Evolutionary conservation across 2,113 vertebrate species (phyloP).

Genomic region (Seriola aureovittata): DNA sequence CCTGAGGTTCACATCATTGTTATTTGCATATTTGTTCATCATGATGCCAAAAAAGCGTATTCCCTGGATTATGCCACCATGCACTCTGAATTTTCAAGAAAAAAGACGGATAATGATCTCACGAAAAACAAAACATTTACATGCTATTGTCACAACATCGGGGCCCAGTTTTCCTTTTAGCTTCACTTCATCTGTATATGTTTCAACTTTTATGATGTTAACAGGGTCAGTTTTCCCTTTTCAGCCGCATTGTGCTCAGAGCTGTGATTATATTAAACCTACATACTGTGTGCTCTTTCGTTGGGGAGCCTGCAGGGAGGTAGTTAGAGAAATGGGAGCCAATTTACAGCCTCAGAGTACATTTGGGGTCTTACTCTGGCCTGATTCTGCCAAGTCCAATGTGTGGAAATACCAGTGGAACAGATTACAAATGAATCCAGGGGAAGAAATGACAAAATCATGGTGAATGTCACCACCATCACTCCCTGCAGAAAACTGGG

Average conservation of each 20-base stretch:
- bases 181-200: background rate
- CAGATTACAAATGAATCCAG: conserved; percentile 62
- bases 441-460: conserved; percentile 62
- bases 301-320: conserved; percentile 47
- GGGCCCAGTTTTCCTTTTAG: conserved; percentile 4
- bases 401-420: conserved; percentile 58
- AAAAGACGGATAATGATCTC: conserved; percentile 6
- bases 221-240: conserved; percentile 14
- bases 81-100: conserved; percentile 8
- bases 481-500: conserved; percentile 25
- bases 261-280: conserved; percentile 42
- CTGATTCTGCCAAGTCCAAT: conserved; percentile 79
- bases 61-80: background rate
- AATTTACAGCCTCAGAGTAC: conserved; percentile 60
- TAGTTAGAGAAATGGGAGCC: conserved; percentile 60
- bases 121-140: conserved; percentile 4
- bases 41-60: conserved; percentile 3
- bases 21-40: conserved; percentile 39
- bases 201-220: background rate
- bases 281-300: conserved; percentile 43
- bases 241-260: conserved; percentile 27
- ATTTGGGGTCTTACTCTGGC: conserved; percentile 62
- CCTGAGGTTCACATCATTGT: conserved; percentile 14
- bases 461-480: conserved; percentile 39
- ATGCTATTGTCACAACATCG: background rate